phyloP scores from a whole-genome alignment of 1,140 invertebrate species.

The Drosophila punjabiensis region DNA sequence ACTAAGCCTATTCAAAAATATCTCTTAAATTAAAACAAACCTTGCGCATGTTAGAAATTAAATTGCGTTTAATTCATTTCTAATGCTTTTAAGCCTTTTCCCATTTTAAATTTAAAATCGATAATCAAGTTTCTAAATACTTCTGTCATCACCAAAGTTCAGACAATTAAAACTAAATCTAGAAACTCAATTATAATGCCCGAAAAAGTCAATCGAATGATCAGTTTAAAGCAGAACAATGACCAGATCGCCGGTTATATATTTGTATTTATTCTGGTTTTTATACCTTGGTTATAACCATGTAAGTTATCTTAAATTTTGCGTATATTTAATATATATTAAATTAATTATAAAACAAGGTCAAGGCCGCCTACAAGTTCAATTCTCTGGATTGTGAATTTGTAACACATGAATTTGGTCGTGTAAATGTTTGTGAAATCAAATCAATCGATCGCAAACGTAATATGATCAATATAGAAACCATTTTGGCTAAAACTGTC shows the following conservation, averaged over 20 bases:
- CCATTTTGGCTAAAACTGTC: constrained; percentile 6
- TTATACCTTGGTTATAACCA: neutral
- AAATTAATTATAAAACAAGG: neutral
- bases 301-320: neutral
- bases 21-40: neutral
- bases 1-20: neutral
- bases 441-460: constrained; percentile 25
- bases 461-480: constrained; percentile 23
- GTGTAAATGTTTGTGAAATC: constrained; percentile 19
- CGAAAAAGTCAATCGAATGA: neutral
- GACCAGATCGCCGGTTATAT: neutral
- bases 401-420: neutral
- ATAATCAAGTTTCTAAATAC: neutral
- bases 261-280: neutral
- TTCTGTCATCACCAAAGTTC: neutral
- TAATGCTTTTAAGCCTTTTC: neutral
- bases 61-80: neutral
- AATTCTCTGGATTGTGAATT: constrained; percentile 6
- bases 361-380: constrained; percentile 29
- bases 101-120: neutral
- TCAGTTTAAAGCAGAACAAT: constrained; percentile 2
- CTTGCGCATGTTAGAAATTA: neutral
- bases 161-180: neutral
- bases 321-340: neutral
- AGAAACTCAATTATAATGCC: neutral